Base-by-base conservation (phyloP, 2,888 invertebrate genomes). In the Aphidius colemani region DNA sequence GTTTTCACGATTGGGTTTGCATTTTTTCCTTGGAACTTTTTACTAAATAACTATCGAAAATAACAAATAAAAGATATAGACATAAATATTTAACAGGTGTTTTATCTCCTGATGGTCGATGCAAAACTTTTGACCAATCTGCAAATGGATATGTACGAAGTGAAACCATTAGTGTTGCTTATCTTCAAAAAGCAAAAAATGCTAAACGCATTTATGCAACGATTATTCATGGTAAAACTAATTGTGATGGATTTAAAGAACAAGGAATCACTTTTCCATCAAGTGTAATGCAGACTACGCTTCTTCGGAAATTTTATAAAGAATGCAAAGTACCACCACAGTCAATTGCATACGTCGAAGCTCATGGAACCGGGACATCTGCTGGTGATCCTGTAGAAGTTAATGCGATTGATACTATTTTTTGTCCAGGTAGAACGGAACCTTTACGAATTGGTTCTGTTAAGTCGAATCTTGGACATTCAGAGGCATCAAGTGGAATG, bases 361-460 rank as follows among this genome's bases (percentile, higher is more conserved):
- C 89, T 44, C 89, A 89, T 72, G 91, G 92, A 69, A 92, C 93
- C 63, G 93, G 92, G 67, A 93, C 92, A 0, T 85, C 84, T 68
- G 91, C 93, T 3, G 96, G 97, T 13, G 98, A 98, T 83, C 96
- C 96, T 0, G 95, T 96, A 79, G 98, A 98, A 83, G 85, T 95
- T 63, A 85, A 89, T 70, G 92, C 94, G 0, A 88, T 98, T 58
- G 91, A 93, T 57, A 89, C 90, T 71, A 87, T 93, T 44, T 89
- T 95, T 78, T 92, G 92, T 75, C 86, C 87, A 6, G 88, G 88
- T 30, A 86, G 95, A n/a, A 88, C 86, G 0, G 89, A 87, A 0
- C 91, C 96, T 0, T 85, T 96, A 1, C 83, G 88, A 59, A 91
- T 98, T 65, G 97, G 97, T 2, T 94, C 96, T 0, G 89, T 96